Conservation (phyloP, 1,140 invertebrate genomes). For the Hylaeus anthracinus region DNA sequence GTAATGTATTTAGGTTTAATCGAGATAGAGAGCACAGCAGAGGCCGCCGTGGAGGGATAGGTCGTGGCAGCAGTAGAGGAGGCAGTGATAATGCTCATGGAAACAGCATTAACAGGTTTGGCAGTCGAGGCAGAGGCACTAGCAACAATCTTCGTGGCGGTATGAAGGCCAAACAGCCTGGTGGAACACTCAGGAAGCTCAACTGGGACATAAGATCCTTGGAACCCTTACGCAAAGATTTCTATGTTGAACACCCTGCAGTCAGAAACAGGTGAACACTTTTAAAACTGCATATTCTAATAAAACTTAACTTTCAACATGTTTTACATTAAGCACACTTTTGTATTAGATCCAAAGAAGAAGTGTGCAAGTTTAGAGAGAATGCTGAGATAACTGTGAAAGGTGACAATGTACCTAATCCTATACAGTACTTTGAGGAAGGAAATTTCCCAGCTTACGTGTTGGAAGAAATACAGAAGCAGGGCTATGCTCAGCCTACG, state of each 20-base stretch:
- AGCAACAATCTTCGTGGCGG: conserved; percentile 65
- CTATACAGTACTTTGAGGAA: conserved; percentile 85
- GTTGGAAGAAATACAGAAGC: conserved; percentile 81
- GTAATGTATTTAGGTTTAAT: conserved; percentile 65
- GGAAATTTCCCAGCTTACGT: conserved; percentile 84
- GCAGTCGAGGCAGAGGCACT: conserved; percentile 77
- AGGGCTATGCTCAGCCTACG: conserved; percentile 84
- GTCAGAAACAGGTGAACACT: conserved; percentile 80
- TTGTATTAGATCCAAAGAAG: conserved; percentile 77
- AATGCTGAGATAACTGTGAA: conserved; percentile 83
- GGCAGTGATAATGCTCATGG: conserved; percentile 70
- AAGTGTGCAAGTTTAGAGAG: conserved; percentile 82
- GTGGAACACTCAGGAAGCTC: conserved; percentile 83
- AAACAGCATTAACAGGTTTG: conserved; percentile 70
- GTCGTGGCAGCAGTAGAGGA: conserved; percentile 74
- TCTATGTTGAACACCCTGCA: conserved; percentile 85
- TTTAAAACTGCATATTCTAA: not conserved
- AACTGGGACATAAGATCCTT: conserved; percentile 84
- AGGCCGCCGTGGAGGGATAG: conserved; percentile 71
- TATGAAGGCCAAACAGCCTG: conserved; percentile 79
- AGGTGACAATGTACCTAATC: conserved; percentile 84
- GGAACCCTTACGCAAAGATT: conserved; percentile 86
- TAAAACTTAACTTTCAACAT: conserved; percentile 14
- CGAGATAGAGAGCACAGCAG: conserved; percentile 75
- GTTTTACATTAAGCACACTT: not conserved